Base-by-base conservation (phyloP, 2,113 vertebrate genomes). In the Centropus unirufus region DNA sequence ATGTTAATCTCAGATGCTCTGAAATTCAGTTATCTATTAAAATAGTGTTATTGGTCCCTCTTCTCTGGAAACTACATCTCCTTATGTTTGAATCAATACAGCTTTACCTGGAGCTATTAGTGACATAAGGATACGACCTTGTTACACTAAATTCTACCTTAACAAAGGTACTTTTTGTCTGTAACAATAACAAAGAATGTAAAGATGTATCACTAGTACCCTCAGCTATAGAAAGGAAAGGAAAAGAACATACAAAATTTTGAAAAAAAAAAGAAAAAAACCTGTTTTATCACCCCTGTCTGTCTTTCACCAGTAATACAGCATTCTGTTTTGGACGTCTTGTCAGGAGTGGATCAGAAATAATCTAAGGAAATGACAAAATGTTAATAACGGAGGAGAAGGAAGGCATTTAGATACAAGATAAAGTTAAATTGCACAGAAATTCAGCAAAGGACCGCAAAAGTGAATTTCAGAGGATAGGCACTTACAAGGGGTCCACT, bases 401-500 rank as follows among this genome's bases (percentile, higher is more conserved):
- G 27, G 75, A 68, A 58, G 11, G 29, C 21, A 0, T 76, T 94
- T 76, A 64, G 24, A 40, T 67, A 47, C 16, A 8, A 0, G 0
- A 20, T 61, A 29, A 42, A 62, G n/a, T 90, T 78, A 81, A 87
- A 67, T 36, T 72, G 21, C 76, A 55, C 34, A 64, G 64, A 62
- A 83, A 36, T 68, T 23, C 23, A 72, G 36, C 52, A 47, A 32
- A 52, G 44, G 29, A 89, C 12, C 51, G 22, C 83, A 51, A 83
- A 94, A 87, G 69, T 70, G 40, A 40, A 87, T 87, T 92, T 89
- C 89, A 82, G 62, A 46, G 74, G 13, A n/a, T 12, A 66, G 27
- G 55, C 69, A 51, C 22, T 85, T 66, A 54, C 29, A 62, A 73
- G 68, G 67, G 20, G 42, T 81, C 95, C 77, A 32, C 15, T 66